Conservation (phyloP, 2,113 vertebrate species). For the Megaceryle torquata region DNA sequence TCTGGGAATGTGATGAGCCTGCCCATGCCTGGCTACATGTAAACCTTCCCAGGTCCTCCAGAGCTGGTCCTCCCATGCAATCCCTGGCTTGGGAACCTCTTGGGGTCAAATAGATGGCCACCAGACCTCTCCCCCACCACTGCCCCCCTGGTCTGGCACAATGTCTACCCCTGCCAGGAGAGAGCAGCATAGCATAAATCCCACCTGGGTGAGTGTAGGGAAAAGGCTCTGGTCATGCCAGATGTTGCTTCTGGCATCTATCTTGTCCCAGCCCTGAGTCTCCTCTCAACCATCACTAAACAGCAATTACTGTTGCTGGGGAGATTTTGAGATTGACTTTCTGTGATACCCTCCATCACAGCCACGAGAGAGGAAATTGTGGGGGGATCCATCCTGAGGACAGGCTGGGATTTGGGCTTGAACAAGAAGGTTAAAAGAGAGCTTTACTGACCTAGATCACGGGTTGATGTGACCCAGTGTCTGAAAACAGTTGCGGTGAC, state of each 20-base stretch:
- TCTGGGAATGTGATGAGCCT: background rate
- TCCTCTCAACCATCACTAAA: background rate
- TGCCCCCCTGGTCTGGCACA: background rate
- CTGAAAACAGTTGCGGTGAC: background rate
- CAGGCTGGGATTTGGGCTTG: background rate
- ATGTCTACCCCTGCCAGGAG: background rate
- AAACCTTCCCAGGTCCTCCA: background rate
- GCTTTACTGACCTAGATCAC: background rate
- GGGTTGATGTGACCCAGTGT: background rate
- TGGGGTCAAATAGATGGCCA: background rate
- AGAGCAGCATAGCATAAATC: background rate
- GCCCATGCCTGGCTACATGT: rapidly evolving
- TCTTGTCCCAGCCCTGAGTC: background rate
- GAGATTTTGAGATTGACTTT: background rate
- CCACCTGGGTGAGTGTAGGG: background rate
- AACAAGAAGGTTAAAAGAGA: background rate
- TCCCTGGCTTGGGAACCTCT: background rate
- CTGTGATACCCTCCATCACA: background rate
- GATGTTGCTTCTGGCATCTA: background rate
- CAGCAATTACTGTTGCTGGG: background rate
- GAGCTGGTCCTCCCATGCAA: rapidly evolving
- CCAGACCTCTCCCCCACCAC: rapidly evolving
- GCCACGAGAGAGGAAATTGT: background rate
- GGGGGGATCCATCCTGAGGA: background rate
- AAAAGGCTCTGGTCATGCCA: background rate